Percentiles rank a stretch among this genome's conserved stretches.
Evolutionary conservation across 2,888 invertebrate species (phyloP).

Genomic region (Conus canariensis): DNA sequence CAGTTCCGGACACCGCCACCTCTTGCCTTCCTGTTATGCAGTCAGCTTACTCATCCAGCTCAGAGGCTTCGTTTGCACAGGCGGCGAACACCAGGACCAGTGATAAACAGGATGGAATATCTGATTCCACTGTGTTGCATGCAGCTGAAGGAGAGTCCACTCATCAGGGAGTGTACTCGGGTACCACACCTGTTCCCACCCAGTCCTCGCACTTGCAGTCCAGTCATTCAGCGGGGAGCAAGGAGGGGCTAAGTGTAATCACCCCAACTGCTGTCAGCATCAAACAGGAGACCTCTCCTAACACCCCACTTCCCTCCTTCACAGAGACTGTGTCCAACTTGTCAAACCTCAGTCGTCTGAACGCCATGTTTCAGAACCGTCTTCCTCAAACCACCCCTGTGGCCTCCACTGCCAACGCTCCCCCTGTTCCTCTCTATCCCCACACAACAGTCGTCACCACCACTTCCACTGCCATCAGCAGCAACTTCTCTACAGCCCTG

Average conservation of each 20-base stretch:
- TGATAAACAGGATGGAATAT: background rate
- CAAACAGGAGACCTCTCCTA: conserved; percentile 32
- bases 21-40: background rate
- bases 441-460: background rate
- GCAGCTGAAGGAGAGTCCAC: background rate
- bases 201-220: background rate
- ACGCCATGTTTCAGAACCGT: conserved; percentile 40
- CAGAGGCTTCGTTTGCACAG: background rate
- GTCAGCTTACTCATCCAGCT: background rate
- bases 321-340: conserved; percentile 42
- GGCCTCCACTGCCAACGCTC: background rate
- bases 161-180: background rate
- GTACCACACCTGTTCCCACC: background rate
- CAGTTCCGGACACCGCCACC: background rate
- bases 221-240: background rate
- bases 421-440: background rate
- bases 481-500: conserved; percentile 33
- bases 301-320: conserved; percentile 41
- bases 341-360: conserved; percentile 35
- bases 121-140: background rate
- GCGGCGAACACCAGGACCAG: background rate
- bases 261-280: background rate
- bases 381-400: conserved; percentile 1
- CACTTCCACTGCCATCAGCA: background rate
- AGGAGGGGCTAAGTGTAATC: background rate